Evolutionary conservation across 1,140 invertebrate genomes (phyloP).

Genomic region (Rhysida immarginata): DNA sequence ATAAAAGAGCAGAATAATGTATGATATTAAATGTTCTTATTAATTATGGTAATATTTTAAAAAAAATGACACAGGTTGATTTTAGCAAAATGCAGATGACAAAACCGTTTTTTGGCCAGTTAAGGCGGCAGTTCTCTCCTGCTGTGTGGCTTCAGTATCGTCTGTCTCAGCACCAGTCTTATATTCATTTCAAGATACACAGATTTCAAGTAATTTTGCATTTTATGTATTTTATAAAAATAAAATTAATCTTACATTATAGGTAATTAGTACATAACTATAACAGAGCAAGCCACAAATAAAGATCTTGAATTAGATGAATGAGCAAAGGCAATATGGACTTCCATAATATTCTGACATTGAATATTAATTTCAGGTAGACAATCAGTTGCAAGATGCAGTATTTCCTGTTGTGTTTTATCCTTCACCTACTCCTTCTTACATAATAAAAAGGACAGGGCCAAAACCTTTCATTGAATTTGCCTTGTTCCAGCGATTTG

Average conservation of each 20-base stretch:
- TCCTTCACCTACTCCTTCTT: slow-evolving; percentile 35
- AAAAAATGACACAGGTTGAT: not conserved
- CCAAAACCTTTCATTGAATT: slow-evolving; percentile 53
- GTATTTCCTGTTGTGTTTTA: slow-evolving; percentile 59
- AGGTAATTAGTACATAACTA: too few relatives aligned
- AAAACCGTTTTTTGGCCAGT: slow-evolving; percentile 65
- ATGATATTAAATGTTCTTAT: not conserved
- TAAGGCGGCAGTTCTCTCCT: slow-evolving; percentile 55
- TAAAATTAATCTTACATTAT: too few relatives aligned
- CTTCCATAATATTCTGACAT: too few relatives aligned
- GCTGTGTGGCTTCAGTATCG: slow-evolving; percentile 56
- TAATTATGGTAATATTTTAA: too few relatives aligned
- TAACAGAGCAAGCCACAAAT: too few relatives aligned
- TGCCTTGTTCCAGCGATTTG: slow-evolving; percentile 41
- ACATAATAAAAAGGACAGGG: slow-evolving; percentile 30
- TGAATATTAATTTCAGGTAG: slow-evolving; percentile 40
- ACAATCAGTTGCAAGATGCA: slow-evolving; percentile 61
- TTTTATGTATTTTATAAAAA: too few relatives aligned
- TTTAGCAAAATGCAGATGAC: slow-evolving; percentile 65
- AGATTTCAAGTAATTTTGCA: slow-evolving; percentile 37
- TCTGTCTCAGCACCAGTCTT: slow-evolving; percentile 48
- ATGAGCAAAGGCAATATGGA: too few relatives aligned
- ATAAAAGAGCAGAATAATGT: not conserved
- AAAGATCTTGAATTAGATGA: too few relatives aligned
- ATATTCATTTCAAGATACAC: slow-evolving; percentile 50